These are phyloP conservation scores for Hyperoplus lanceolatus DNA, from an alignment of 2,797 vertebrate genomes.

Conservation along the genomic window DNA sequence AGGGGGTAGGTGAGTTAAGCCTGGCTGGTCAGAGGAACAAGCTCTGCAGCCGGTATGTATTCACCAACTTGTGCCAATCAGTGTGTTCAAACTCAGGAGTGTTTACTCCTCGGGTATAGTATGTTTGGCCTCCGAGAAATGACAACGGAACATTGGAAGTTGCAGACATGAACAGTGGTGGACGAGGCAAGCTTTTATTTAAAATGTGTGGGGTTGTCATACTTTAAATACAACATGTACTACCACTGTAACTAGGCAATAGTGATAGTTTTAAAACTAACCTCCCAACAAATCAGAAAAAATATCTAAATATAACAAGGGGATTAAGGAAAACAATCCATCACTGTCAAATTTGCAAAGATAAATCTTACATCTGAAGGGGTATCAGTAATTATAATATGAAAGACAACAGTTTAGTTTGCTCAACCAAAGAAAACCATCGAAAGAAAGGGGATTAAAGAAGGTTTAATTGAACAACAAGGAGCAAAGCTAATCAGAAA, in stretches of 20 bases:
- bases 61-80: conserved; percentile 24
- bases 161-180: neutral
- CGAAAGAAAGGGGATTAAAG: conserved; percentile 30
- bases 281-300: neutral
- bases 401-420: conserved; percentile 18
- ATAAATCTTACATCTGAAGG: conserved; percentile 31
- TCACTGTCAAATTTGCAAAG: conserved; percentile 3
- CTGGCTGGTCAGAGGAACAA: conserved; percentile 10
- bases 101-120: conserved; percentile 30
- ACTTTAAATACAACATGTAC: neutral
- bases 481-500: conserved; percentile 23
- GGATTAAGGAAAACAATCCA: conserved; percentile 21
- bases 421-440: conserved; percentile 23
- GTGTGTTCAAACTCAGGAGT: conserved; percentile 35
- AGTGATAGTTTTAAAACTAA: neutral
- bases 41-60: conserved; percentile 29
- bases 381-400: conserved; percentile 31
- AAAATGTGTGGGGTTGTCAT: neutral
- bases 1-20: conserved; percentile 25
- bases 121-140: conserved; percentile 17
- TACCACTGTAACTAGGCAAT: too few relatives aligned
- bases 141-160: neutral
- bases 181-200: neutral
- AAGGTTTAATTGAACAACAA: conserved; percentile 16
- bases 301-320: neutral